Percentiles rank a stretch among this genome's conserved stretches.
These are phyloP conservation scores for Falco rusticolus DNA, from an alignment of 2,797 vertebrate genomes.

Conservation along the genomic window DNA sequence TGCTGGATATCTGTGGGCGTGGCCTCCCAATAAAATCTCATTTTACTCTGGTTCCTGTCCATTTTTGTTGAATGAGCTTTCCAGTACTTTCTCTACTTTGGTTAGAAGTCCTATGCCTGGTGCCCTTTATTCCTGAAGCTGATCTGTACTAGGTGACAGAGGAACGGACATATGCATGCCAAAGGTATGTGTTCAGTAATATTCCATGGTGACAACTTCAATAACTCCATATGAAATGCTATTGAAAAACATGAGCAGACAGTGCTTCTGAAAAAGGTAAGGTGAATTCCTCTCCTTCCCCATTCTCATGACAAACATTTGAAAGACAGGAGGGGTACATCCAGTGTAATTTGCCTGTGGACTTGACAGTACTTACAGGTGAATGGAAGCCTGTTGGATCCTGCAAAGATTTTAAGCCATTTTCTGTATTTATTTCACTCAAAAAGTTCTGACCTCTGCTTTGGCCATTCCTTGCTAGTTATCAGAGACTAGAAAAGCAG, in stretches of 20 bases:
- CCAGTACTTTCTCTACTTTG: background rate
- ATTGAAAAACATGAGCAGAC: background rate
- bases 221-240: background rate
- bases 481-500: background rate
- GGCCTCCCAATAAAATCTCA: background rate
- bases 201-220: background rate
- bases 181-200: background rate
- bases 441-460: background rate
- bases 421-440: background rate
- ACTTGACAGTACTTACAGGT: background rate
- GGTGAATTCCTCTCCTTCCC: background rate
- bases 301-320: background rate
- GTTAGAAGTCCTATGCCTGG: background rate
- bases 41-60: background rate
- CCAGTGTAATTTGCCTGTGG: background rate
- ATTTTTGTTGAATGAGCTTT: background rate
- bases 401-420: background rate
- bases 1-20: background rate
- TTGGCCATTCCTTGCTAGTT: background rate
- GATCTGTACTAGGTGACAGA: background rate
- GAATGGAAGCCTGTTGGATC: background rate
- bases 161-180: background rate
- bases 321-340: background rate
- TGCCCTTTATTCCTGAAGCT: background rate
- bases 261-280: conserved; percentile 52